A percentile compares a stretch with the other conserved stretches of the same genome.
Conservation (phyloP, 2,888 invertebrate species). For the Drosophila koepferae region DNA sequence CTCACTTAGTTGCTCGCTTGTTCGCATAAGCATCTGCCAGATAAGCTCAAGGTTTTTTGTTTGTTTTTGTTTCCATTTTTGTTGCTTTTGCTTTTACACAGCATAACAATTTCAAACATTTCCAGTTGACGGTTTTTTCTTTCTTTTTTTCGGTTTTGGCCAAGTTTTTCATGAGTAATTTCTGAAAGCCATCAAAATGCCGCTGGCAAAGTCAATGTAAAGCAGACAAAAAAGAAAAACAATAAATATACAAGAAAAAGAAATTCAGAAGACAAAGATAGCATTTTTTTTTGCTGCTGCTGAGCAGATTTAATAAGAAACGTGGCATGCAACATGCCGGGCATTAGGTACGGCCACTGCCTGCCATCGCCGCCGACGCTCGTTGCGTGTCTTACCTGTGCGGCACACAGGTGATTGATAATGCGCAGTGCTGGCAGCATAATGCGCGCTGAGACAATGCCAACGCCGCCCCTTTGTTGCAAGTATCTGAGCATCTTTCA, state of each 20-base stretch:
- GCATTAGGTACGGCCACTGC: slow-evolving; percentile 9
- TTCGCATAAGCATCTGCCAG: slow-evolving; percentile 62
- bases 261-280: slow-evolving; percentile 39
- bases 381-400: slow-evolving; percentile 35
- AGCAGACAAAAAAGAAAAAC: slow-evolving; percentile 2
- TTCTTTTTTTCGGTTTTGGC: slow-evolving; percentile 26
- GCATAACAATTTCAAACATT: slow-evolving; percentile 69
- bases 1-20: slow-evolving; percentile 17
- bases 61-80: slow-evolving; percentile 11
- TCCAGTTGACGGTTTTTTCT: slow-evolving; percentile 36
- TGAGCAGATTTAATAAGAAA: slow-evolving; percentile 56
- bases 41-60: slow-evolving; percentile 56
- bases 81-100: slow-evolving; percentile 36
- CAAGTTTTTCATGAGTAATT: slow-evolving; percentile 68
- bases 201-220: slow-evolving; percentile 48
- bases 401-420: slow-evolving; percentile 75
- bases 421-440: slow-evolving; percentile 42
- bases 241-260: slow-evolving; percentile 20
- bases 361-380: neutral
- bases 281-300: slow-evolving; percentile 30
- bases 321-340: slow-evolving; percentile 53
- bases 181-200: slow-evolving; percentile 69
- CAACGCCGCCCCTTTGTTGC: slow-evolving; percentile 28
- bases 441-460: slow-evolving; percentile 36
- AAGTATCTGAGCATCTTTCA: slow-evolving; percentile 53